A percentile compares a stretch with the other conserved stretches of the same genome.
Evolutionary conservation across 2,797 vertebrate genomes (phyloP).

Genomic region (Rousettus madagascariensis): DNA sequence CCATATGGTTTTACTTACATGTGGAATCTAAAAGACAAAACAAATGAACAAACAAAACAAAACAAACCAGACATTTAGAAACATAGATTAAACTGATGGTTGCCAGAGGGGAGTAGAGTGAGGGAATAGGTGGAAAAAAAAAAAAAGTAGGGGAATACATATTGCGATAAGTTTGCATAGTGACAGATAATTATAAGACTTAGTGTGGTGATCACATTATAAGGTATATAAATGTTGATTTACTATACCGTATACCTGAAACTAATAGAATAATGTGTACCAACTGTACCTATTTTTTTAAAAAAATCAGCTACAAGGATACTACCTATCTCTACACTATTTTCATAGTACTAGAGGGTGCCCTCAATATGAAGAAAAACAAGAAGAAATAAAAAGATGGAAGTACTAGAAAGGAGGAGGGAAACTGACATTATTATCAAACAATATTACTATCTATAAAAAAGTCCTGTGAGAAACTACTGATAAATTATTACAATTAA

Average conservation of each 20-base stretch:
- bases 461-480: background rate
- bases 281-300: background rate
- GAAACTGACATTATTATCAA: background rate
- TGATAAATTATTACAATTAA: background rate
- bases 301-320: background rate
- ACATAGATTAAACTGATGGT: background rate
- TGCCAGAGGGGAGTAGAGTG: background rate
- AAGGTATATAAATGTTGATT: background rate
- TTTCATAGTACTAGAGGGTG: background rate
- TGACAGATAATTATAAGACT: background rate
- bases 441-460: background rate
- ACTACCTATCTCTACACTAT: background rate
- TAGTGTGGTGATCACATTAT: background rate
- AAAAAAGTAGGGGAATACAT: background rate
- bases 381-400: background rate
- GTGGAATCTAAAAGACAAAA: background rate
- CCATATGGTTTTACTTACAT: no score
- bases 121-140: no score
- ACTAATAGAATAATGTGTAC: no score
- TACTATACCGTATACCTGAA: background rate
- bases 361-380: background rate
- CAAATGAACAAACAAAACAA: background rate
- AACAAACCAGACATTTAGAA: background rate
- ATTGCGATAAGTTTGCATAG: background rate
- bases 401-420: background rate